These are phyloP conservation scores for Drosophila mercatorum DNA, from an alignment of 2,888 invertebrate genomes.

Conservation along the genomic window DNA sequence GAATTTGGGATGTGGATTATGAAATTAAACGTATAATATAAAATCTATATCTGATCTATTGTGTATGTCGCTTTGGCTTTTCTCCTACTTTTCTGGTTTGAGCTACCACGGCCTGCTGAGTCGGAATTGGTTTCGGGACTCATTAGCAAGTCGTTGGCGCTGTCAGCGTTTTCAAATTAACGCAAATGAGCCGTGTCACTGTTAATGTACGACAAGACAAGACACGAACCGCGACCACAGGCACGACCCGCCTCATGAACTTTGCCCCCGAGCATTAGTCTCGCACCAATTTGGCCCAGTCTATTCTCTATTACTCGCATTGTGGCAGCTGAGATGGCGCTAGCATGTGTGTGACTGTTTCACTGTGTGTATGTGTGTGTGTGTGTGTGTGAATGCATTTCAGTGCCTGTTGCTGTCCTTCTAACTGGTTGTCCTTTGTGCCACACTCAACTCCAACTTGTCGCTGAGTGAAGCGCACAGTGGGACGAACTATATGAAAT, in stretches of 20 bases:
- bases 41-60: neutral
- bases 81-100: neutral
- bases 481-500: neutral
- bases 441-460: slow-evolving; percentile 13
- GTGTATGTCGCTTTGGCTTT: neutral
- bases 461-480: slow-evolving; percentile 28
- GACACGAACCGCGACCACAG: slow-evolving; percentile 18
- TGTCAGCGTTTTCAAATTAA: slow-evolving; percentile 40
- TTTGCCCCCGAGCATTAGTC: slow-evolving; percentile 24
- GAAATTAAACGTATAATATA: neutral
- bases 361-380: neutral
- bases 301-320: slow-evolving; percentile 38
- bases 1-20: slow-evolving; percentile 25
- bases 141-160: slow-evolving; percentile 23
- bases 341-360: neutral
- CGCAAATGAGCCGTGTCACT: slow-evolving; percentile 46
- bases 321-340: slow-evolving; percentile 33
- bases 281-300: slow-evolving; percentile 45
- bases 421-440: slow-evolving; percentile 16
- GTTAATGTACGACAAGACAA: slow-evolving; percentile 34
- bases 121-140: neutral
- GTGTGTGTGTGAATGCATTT: slow-evolving; percentile 46
- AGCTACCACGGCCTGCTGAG: slow-evolving; percentile 35
- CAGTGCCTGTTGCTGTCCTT: slow-evolving; percentile 50
- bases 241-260: slow-evolving; percentile 32